A percentile compares a stretch with the other conserved stretches of the same genome.
phyloP scores from a whole-genome alignment of 2,888 invertebrate genomes.

The Campoletis raptor region DNA sequence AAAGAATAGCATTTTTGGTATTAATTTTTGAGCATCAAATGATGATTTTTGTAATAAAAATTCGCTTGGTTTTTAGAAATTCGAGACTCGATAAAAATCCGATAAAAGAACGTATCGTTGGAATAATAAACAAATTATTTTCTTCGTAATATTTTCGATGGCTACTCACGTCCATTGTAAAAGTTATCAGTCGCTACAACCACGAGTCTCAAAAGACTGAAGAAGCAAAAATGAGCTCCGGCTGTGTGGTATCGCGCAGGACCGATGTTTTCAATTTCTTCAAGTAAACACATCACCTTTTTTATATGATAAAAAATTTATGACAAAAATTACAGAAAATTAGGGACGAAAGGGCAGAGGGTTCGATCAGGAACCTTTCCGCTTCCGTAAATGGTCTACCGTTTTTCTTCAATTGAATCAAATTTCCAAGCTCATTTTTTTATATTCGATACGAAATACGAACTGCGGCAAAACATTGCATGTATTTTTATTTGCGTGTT shows the following conservation, averaged over 20 bases:
- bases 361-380: neutral
- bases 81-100: neutral
- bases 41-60: too few species aligned
- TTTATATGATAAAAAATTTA: neutral
- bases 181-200: neutral
- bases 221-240: neutral
- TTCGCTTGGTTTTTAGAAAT: too few species aligned
- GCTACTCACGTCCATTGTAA: conserved; percentile 28
- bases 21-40: neutral
- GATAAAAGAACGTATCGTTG: neutral
- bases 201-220: conserved; percentile 22
- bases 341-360: neutral
- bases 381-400: neutral
- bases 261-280: neutral
- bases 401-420: neutral
- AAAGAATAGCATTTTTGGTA: neutral
- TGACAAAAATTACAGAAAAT: neutral
- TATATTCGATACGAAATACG: neutral
- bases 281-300: neutral
- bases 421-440: neutral
- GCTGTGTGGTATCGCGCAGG: conserved; percentile 12
- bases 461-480: neutral
- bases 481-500: neutral
- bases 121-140: neutral
- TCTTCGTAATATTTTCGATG: neutral